A percentile compares a stretch with the other conserved stretches of the same genome.
Evolutionary conservation across 2,113 vertebrate genomes (phyloP).

Genomic region (Neopipo cinnamomea): DNA sequence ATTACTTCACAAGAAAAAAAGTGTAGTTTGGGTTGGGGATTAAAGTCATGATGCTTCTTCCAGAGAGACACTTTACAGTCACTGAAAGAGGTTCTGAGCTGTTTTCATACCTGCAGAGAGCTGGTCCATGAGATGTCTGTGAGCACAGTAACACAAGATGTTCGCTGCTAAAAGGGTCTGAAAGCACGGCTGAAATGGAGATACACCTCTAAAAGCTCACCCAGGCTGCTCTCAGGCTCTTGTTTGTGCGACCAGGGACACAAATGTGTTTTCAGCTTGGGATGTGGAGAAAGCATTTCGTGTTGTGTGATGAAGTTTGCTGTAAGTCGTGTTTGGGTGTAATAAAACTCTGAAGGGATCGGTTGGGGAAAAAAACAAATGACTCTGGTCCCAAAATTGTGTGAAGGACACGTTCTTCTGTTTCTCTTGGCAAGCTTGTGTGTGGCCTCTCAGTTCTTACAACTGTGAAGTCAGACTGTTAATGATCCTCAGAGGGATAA

Average conservation of each 20-base stretch:
- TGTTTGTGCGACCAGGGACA: not conserved
- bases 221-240: not conserved
- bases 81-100: not conserved
- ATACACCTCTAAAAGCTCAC: not conserved
- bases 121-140: not conserved
- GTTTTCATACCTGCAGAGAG: not conserved
- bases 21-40: not conserved
- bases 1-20: not conserved
- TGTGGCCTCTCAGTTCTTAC: not conserved
- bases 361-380: not conserved
- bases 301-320: not conserved
- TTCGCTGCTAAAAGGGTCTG: not conserved
- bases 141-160: not conserved
- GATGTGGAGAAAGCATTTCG: not conserved
- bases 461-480: slow-evolving; percentile 18
- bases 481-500: not conserved
- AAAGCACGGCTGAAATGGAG: not conserved
- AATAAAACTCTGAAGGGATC: not conserved
- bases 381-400: not conserved
- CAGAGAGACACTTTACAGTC: not conserved
- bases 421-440: not conserved
- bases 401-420: not conserved
- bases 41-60: not conserved
- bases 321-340: not conserved
- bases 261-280: not conserved